Conservation (phyloP, 2,888 invertebrate genomes). For the Rotaria magnacalcarata region DNA sequence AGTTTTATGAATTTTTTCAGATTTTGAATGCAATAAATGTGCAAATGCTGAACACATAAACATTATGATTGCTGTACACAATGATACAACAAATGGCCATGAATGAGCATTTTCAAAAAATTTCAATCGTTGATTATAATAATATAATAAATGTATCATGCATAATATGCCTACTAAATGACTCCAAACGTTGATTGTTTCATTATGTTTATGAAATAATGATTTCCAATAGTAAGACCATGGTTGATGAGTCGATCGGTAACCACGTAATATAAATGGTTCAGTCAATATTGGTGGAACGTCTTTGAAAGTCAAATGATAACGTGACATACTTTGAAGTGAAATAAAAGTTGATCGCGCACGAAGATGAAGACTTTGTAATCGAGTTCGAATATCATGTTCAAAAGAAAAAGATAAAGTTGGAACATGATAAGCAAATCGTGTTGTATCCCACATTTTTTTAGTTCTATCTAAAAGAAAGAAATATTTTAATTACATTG, state of each 20-base stretch:
- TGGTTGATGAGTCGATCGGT: slow-evolving; percentile 38
- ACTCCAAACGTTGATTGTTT: slow-evolving; percentile 43
- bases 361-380: no score
- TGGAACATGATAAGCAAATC: no score
- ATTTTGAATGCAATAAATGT: slow-evolving; percentile 41
- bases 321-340: no score
- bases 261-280: slow-evolving; percentile 42
- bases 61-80: slow-evolving; percentile 41
- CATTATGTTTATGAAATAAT: slow-evolving; percentile 42
- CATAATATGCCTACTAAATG: slow-evolving; percentile 40
- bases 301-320: background rate
- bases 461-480: no score
- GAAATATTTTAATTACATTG: no score
- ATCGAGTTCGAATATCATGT: no score
- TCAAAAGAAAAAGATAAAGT: no score
- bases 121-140: no score
- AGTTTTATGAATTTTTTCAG: slow-evolving; percentile 35
- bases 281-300: slow-evolving; percentile 39
- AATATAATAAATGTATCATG: background rate
- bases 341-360: no score
- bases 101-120: slow-evolving; percentile 1
- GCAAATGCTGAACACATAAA: slow-evolving; percentile 39
- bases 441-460: no score
- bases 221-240: slow-evolving; percentile 42
- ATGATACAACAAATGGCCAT: slow-evolving; percentile 39